These are phyloP conservation scores for Capromys pilorides DNA, from an alignment of 2,797 vertebrate species.

Conservation along the genomic window DNA sequence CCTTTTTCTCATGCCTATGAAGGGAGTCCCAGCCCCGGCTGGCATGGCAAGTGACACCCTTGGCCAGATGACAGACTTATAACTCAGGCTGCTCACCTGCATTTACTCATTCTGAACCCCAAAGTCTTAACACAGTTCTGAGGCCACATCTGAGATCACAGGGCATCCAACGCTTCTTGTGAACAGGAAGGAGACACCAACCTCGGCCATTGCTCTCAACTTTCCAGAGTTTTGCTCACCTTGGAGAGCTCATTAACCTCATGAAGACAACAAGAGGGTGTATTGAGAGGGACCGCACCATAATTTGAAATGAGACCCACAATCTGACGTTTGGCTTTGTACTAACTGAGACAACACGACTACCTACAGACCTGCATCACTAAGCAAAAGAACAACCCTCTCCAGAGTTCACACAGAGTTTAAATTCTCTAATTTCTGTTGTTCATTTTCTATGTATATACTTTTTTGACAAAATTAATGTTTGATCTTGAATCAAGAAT, in stretches of 20 bases:
- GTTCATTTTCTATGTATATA: neutral
- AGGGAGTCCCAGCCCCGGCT: neutral
- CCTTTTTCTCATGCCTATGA: neutral
- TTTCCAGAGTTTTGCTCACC: neutral
- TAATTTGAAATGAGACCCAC: neutral
- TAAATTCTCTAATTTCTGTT: neutral
- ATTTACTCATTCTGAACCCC: neutral
- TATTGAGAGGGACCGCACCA: neutral
- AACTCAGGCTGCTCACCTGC: neutral
- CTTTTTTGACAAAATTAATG: conserved; percentile 23
- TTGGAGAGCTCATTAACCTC: neutral
- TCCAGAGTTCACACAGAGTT: fast-evolving
- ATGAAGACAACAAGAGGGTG: neutral
- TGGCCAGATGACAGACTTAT: neutral
- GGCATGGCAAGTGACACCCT: neutral
- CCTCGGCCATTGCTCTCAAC: neutral
- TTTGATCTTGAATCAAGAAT: conserved; percentile 32
- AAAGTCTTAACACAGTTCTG: neutral
- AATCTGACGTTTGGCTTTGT: neutral
- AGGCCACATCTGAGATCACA: neutral
- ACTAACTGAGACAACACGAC: neutral
- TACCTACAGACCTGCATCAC: neutral
- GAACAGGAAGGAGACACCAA: neutral
- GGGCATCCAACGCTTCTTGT: neutral
- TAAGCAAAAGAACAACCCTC: neutral